Conservation (phyloP, 2,113 vertebrate species). For the Paracanthobrama guichenoti region DNA sequence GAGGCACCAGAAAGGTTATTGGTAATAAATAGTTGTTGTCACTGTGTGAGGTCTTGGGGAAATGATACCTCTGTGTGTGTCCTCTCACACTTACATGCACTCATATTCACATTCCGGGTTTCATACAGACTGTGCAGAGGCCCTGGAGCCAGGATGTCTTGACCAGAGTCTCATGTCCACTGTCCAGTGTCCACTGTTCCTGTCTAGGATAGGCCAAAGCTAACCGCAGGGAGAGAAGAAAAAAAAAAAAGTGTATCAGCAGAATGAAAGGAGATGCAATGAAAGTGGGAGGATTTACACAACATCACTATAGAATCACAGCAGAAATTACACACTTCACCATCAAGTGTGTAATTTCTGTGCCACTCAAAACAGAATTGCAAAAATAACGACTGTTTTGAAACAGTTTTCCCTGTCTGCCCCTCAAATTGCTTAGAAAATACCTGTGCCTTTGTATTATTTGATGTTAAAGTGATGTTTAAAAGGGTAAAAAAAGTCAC, state of each 20-base stretch:
- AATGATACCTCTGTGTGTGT: conserved; percentile 37
- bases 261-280: not conserved
- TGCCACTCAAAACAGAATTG: not conserved
- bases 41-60: conserved; percentile 39
- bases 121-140: conserved; percentile 40
- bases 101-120: conserved; percentile 51
- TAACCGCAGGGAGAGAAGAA: not conserved
- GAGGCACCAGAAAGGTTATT: conserved; percentile 21
- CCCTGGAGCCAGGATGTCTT: conserved; percentile 68
- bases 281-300: conserved; percentile 1
- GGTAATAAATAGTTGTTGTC: conserved; percentile 36
- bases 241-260: not conserved
- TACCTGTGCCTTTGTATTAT: not conserved
- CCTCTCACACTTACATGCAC: conserved; percentile 15
- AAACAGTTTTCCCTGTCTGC: not conserved
- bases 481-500: not conserved
- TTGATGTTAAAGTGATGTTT: not conserved
- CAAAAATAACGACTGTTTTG: not conserved
- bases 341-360: not conserved
- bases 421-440: not conserved
- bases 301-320: conserved; percentile 8
- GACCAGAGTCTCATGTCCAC: conserved; percentile 58
- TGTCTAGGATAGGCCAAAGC: conserved; percentile 57
- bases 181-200: conserved; percentile 43
- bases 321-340: conserved; percentile 6